Base-by-base conservation (phyloP, 2,113 vertebrate genomes). In the Sebastes schlegelii region DNA sequence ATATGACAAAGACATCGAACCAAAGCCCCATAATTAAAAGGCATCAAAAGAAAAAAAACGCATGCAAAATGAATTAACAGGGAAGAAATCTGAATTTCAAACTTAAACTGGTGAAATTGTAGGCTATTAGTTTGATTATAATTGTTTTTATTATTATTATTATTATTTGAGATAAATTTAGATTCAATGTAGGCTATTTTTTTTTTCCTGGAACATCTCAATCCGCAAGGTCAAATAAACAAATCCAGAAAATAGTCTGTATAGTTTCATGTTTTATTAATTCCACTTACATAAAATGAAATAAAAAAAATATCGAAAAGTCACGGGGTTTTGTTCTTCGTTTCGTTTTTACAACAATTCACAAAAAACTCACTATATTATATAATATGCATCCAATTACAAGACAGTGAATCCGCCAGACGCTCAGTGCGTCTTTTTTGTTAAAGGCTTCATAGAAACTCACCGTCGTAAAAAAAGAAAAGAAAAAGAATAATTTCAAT, bases 281-380 rank as follows among this genome's bases (percentile, higher is more conserved):
- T 91, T 90, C 82, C 95, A 96, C 92, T 88, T 95, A 96, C 95
- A 96, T 93, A 95, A 96, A 95, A 95, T 96, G 58, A 96, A 95
- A 95, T 96, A 76, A 95, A 96, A 34, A 96, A 94, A 94, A 91
- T 86, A 67, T 89, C 63, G 1, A 93, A 95, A 90, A 87, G 26
- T 92, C 74, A 89, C 82, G 10, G 52, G 34, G 6, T 86, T 93
- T 93, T 84, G 16, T 86, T 93, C 92, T 87, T 89, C 21, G 52
- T 83, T 91, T 90, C 79, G 84, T 94, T 85, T 34, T 85, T 89
- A 92, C 87, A 93, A 94, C 94, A 90, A 81, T 86, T 94, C 93
- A 95, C 92, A 90, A 92, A 34, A 93, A 94, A 90, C 70, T 87
- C 90, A 95, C 93, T 89, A 87, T 87, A 34, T 34, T 34, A 34